Percentiles rank a stretch among this genome's conserved stretches.
phyloP scores from a whole-genome alignment of 2,113 vertebrate genomes.

The Microcebus lehilahytsara region DNA sequence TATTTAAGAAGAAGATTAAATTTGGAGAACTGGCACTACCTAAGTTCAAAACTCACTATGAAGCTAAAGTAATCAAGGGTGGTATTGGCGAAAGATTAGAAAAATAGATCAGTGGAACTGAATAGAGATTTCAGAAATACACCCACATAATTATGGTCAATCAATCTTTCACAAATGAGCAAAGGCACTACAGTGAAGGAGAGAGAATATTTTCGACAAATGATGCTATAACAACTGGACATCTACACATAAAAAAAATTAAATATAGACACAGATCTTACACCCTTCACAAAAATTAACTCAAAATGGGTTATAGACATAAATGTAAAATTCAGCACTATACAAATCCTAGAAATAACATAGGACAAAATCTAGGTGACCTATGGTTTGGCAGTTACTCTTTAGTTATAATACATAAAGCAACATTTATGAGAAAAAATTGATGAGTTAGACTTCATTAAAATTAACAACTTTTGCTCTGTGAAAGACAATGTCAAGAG shows the following conservation, averaged over 20 bases:
- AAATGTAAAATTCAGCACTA: neutral
- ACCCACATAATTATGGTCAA: neutral
- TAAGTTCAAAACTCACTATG: neutral
- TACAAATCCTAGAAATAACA: neutral
- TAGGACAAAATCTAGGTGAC: neutral
- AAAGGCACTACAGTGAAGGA: neutral
- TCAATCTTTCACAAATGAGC: neutral
- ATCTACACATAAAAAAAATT: neutral
- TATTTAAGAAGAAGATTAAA: neutral
- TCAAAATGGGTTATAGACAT: neutral
- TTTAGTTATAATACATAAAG: neutral
- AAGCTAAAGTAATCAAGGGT: neutral
- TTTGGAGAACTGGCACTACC: neutral
- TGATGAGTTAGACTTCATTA: neutral
- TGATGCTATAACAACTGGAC: neutral
- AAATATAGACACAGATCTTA: neutral
- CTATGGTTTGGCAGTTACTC: neutral
- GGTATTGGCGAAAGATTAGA: neutral
- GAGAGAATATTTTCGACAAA: neutral
- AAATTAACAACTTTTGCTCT: neutral
- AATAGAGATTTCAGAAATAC: neutral
- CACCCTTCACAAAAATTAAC: neutral
- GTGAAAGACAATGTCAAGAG: neutral
- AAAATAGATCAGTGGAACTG: neutral
- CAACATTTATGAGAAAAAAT: neutral